A percentile compares a stretch with the other conserved stretches of the same genome.
These are phyloP conservation scores for Monodelphis domestica DNA, from an alignment of 2,797 vertebrate genomes.

Conservation along the genomic window DNA sequence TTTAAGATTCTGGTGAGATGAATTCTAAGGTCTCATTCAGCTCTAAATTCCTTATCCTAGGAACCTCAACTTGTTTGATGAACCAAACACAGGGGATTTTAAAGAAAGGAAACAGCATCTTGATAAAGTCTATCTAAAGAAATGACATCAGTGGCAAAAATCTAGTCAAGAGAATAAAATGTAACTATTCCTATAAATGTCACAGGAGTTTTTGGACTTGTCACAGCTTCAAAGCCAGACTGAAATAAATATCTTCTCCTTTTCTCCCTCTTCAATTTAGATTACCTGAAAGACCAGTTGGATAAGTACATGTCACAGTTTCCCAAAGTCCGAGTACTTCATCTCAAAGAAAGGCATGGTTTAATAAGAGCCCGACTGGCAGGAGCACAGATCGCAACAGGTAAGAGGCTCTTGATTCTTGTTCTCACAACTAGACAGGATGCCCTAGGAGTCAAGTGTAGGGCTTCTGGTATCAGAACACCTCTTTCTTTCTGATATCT, in stretches of 20 bases:
- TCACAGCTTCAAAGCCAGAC: background rate
- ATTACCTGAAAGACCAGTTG: constrained; percentile 91
- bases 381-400: constrained; percentile 91
- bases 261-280: constrained; percentile 80
- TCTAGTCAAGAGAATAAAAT: background rate
- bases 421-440: background rate
- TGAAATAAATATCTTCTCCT: background rate
- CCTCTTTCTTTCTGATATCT: background rate
- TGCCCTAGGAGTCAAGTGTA: background rate
- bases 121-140: constrained; percentile 21
- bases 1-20: background rate
- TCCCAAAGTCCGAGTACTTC: constrained; percentile 94
- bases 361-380: constrained; percentile 96
- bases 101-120: background rate
- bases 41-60: background rate
- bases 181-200: background rate
- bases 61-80: background rate
- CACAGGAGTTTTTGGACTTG: constrained; percentile 12
- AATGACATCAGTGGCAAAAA: constrained; percentile 48
- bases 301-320: constrained; percentile 93
- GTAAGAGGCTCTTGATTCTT: constrained; percentile 80
- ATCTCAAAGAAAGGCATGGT: constrained; percentile 93
- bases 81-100: background rate
- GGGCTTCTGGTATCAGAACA: background rate
- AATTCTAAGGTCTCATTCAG: background rate